These are phyloP conservation scores for Sarotherodon lohbergeri DNA, from an alignment of 2,113 vertebrate species.

Conservation along the genomic window DNA sequence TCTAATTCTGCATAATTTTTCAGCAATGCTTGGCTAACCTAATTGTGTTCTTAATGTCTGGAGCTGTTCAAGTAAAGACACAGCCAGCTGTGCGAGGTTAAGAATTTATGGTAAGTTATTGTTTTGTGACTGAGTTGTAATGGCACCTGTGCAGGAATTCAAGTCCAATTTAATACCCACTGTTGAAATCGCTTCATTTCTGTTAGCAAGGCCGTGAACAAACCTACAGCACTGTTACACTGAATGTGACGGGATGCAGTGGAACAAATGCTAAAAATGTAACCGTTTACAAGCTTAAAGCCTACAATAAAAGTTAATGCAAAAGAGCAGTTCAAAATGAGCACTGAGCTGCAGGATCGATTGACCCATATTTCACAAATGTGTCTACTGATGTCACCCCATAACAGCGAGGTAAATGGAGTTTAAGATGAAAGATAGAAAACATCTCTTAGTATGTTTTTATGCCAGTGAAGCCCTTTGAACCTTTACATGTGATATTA, in stretches of 20 bases:
- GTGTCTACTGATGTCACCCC: neutral
- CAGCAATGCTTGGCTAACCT: neutral
- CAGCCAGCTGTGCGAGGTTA: neutral
- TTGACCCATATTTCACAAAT: neutral
- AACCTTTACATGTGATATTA: neutral
- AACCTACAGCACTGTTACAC: neutral
- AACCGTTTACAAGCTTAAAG: neutral
- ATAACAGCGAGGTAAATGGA: neutral
- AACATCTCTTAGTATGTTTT: neutral
- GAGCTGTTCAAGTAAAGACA: neutral
- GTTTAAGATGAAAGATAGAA: neutral
- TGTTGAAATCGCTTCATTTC: neutral
- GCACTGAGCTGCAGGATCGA: neutral
- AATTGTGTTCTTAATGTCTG: constrained; percentile 17
- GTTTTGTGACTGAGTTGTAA: neutral
- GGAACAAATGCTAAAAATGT: neutral
- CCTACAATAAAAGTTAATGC: neutral
- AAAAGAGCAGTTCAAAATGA: neutral
- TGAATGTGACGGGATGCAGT: neutral
- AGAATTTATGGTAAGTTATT: neutral
- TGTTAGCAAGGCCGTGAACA: neutral
- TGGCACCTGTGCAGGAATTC: constrained; percentile 9
- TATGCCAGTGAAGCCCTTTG: neutral
- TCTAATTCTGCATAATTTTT: constrained; percentile 28
- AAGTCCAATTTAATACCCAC: neutral